A percentile compares a stretch with the other conserved stretches of the same genome.
Conservation (phyloP, 2,113 vertebrate genomes). For the Phalacrocorax brasilianus region DNA sequence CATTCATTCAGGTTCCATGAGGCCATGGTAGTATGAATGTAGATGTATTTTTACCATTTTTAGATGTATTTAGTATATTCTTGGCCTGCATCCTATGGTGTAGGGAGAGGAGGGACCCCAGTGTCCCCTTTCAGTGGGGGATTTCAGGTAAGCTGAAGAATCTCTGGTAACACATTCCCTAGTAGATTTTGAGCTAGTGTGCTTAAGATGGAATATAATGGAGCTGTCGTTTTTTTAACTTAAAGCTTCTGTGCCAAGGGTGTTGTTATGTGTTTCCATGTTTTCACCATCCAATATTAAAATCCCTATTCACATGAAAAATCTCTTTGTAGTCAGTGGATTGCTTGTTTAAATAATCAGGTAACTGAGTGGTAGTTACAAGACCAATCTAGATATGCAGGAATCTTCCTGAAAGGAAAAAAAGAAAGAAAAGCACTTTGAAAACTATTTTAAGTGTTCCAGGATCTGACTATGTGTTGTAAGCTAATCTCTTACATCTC, state of each 20-base stretch:
- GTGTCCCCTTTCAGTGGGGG: not conserved
- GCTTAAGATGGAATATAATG: not conserved
- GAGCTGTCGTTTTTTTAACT: not conserved
- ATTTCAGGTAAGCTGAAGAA: not conserved
- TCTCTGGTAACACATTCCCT: not conserved
- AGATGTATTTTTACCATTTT: not conserved
- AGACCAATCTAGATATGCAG: not conserved
- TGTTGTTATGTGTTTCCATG: not conserved
- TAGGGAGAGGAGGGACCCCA: not conserved
- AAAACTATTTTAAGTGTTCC: not conserved
- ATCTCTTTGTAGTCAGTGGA: not conserved
- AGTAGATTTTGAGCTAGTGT: not conserved
- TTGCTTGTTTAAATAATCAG: not conserved
- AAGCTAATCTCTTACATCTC: not conserved
- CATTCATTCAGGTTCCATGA: not conserved
- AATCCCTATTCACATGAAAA: not conserved
- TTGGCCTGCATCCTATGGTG: not conserved
- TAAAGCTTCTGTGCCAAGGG: not conserved
- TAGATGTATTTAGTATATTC: not conserved
- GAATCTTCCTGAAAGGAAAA: not conserved
- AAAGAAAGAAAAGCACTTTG: not conserved
- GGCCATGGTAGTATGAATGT: not conserved
- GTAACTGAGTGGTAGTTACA: not conserved
- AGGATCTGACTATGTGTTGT: not conserved
- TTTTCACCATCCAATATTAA: not conserved